Base-by-base conservation (phyloP, 2,797 vertebrate genomes). In the Gobionotothen gibberifrons region DNA sequence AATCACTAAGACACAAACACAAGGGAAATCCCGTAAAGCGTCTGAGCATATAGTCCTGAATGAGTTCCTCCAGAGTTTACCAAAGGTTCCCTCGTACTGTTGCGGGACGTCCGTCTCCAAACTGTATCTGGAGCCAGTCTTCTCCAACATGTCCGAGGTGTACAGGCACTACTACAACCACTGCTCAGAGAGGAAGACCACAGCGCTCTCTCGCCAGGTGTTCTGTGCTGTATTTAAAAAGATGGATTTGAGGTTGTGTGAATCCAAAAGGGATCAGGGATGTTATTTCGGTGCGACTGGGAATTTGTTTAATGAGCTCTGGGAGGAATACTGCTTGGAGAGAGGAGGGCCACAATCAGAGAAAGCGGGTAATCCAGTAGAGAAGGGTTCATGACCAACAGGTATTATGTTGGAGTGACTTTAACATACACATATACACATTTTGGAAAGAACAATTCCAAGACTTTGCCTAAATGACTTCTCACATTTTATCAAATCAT, bases 91-190 rank as follows among this genome's bases (percentile, higher is more conserved):
- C 32, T 85, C 72, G 0, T 81, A 61, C 77, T 81, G 69, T 0
- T 69, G 70, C 9, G 80, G 64, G 36, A 1, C 55, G 3, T 63
- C 84, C 16, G 59, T 69, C 59, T 67, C 76, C 0, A 85, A 85
- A 39, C 57, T 80, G 9, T 82, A 69, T 3, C 83, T 87, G 69
- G 81, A 89, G 76, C 87, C 87, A 0, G 72, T 74, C 17, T 87
- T 83, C 66, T 87, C 81, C 0, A 87, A 87, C 81, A 85, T 89
- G 87, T 81, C 87, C 0, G 85, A 84, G 42, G 83, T 87, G 44
- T 87, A 89, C 66, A 63, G 87, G 29, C 74, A 58, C 48, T 85
- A 89, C 74, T 60, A 83, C 70, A 72, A 58, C 63, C 83, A 83
- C 78, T 85, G 85, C 60, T 3, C n/a, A 3, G 83, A 87, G 48